Percentiles rank a stretch among this genome's conserved stretches.
phyloP scores from a whole-genome alignment of 2,113 vertebrate genomes.

The Epinephelus fuscoguttatus region DNA sequence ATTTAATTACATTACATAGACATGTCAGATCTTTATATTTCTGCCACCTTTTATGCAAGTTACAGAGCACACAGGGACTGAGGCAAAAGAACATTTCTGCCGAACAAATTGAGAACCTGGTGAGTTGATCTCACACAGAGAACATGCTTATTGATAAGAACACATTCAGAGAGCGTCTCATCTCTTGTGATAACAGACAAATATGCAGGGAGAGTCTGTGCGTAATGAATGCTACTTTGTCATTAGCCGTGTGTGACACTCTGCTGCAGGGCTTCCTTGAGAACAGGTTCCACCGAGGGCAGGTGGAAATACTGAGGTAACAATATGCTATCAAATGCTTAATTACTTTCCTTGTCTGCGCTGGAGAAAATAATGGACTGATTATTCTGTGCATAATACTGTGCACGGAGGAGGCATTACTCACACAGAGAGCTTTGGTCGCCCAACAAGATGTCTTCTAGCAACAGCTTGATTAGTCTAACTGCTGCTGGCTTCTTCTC shows the following conservation, averaged over 20 bases:
- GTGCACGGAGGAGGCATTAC: slow-evolving; percentile 41
- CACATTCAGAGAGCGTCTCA: slow-evolving; percentile 8
- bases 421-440: slow-evolving; percentile 40
- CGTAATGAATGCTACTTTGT: slow-evolving; percentile 49
- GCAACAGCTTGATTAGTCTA: slow-evolving; percentile 44
- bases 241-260: slow-evolving; percentile 29
- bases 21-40: background rate
- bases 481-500: slow-evolving; percentile 24
- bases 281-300: slow-evolving; percentile 42
- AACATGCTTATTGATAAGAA: slow-evolving; percentile 8
- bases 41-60: background rate
- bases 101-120: background rate
- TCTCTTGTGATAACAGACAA: slow-evolving; percentile 45
- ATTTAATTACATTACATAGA: background rate
- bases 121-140: background rate
- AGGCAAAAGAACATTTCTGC: background rate
- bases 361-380: slow-evolving; percentile 62
- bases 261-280: slow-evolving; percentile 43
- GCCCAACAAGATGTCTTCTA: slow-evolving; percentile 42
- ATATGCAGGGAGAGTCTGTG: slow-evolving; percentile 27
- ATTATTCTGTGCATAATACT: slow-evolving; percentile 53
- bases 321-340: slow-evolving; percentile 69
- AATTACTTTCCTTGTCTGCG: slow-evolving; percentile 70
- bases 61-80: too few species aligned
- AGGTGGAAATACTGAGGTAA: slow-evolving; percentile 65